These are phyloP conservation scores for Seladonia tumulorum DNA, from an alignment of 2,888 invertebrate genomes.

Conservation along the genomic window DNA sequence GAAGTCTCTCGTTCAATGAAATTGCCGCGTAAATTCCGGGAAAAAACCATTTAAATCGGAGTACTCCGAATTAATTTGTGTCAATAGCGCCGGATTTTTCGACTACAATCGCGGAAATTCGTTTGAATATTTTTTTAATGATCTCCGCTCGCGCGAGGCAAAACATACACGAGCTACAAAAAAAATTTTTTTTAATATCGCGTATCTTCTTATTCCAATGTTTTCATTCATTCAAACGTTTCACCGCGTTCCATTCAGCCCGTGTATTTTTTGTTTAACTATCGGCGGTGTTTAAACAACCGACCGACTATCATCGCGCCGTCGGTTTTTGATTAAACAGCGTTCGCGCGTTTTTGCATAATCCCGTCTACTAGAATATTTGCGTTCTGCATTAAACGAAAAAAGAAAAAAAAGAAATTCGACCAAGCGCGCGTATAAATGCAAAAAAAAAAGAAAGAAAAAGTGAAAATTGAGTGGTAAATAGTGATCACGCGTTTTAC, in stretches of 20 bases:
- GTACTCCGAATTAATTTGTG: background rate
- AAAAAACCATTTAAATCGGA: background rate
- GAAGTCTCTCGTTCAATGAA: background rate
- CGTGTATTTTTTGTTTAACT: background rate
- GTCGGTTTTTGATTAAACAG: background rate
- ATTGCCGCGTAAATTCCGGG: background rate
- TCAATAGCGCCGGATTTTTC: background rate
- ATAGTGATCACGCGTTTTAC: background rate
- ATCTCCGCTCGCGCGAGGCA: background rate
- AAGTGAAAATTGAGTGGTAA: background rate
- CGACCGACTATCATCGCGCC: background rate
- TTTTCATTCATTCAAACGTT: background rate
- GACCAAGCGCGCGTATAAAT: background rate
- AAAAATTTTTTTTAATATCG: background rate
- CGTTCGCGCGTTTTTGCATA: background rate
- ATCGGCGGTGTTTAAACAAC: background rate
- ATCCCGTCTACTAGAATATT: background rate
- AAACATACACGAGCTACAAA: background rate
- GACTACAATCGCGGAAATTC: background rate
- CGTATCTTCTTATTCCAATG: background rate
- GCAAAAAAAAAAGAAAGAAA: background rate
- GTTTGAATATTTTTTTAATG: slow-evolving; percentile 1
- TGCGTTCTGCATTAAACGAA: background rate
- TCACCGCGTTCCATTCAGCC: background rate
- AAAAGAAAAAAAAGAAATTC: background rate